These are phyloP conservation scores for Oryctolagus cuniculus DNA, from an alignment of 2,113 vertebrate species.

Conservation along the genomic window mOryCun1.1 NC_091433.1:164380501-164381000, in stretches of 20 bases:
- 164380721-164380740: conserved; percentile 49
- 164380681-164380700: conserved; percentile 64
- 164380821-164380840: not conserved
- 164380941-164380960: not conserved
- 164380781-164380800: not conserved
- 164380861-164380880: not conserved
- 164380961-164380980: no score
- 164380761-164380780: not conserved
- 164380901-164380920: conserved; percentile 46
- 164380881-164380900: not conserved
- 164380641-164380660: not conserved
- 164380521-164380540: not conserved
- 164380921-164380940: not conserved
- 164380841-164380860: not conserved
- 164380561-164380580: not conserved
- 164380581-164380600: not conserved
- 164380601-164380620: not conserved
- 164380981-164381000: not conserved
- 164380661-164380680: not conserved
- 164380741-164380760: not conserved
- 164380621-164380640: not conserved
- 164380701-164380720: not conserved
- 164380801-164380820: not conserved
- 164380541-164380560: not conserved
- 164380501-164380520: not conserved